Evolutionary conservation across 2,797 vertebrate genomes (phyloP).

Genomic region (Enteromius mattozi): DNA sequence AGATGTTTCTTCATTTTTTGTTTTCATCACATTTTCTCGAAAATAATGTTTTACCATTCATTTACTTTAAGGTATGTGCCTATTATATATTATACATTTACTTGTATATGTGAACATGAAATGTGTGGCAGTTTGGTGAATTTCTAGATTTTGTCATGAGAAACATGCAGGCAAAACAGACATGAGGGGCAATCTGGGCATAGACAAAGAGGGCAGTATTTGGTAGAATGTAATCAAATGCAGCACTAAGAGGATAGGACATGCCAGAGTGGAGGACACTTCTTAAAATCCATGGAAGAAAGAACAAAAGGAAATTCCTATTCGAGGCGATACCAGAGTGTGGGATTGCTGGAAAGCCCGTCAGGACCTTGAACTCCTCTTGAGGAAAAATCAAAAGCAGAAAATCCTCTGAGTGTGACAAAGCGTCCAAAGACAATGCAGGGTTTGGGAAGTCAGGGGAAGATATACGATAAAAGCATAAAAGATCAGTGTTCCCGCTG

Average conservation of each 20-base stretch:
- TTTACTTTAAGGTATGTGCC: too few species aligned
- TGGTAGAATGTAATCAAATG: slow-evolving; percentile 70
- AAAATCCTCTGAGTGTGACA: slow-evolving; percentile 40
- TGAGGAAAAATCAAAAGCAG: slow-evolving; percentile 40
- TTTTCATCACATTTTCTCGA: neutral
- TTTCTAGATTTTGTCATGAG: neutral
- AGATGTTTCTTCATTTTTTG: neutral
- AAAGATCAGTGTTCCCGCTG: slow-evolving; percentile 4
- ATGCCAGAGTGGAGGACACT: slow-evolving; percentile 75
- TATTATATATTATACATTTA: neutral
- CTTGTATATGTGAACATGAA: neutral
- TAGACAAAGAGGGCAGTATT: slow-evolving; percentile 55
- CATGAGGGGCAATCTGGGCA: neutral
- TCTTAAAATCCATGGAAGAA: slow-evolving; percentile 61
- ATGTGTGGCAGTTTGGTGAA: neutral
- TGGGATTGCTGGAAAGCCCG: slow-evolving; percentile 10
- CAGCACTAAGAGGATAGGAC: slow-evolving; percentile 79
- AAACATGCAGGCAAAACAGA: slow-evolving; percentile 24
- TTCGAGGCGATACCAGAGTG: slow-evolving; percentile 36
- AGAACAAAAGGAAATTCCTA: slow-evolving; percentile 43
- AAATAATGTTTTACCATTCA: neutral
- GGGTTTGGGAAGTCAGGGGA: slow-evolving; percentile 16
- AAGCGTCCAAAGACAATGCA: slow-evolving; percentile 23
- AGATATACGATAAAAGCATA: slow-evolving; percentile 29
- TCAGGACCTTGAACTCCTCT: slow-evolving; percentile 24